These are phyloP conservation scores for Tauraco hartlaubi DNA, from an alignment of 2,797 vertebrate species.

Conservation along the genomic window DNA sequence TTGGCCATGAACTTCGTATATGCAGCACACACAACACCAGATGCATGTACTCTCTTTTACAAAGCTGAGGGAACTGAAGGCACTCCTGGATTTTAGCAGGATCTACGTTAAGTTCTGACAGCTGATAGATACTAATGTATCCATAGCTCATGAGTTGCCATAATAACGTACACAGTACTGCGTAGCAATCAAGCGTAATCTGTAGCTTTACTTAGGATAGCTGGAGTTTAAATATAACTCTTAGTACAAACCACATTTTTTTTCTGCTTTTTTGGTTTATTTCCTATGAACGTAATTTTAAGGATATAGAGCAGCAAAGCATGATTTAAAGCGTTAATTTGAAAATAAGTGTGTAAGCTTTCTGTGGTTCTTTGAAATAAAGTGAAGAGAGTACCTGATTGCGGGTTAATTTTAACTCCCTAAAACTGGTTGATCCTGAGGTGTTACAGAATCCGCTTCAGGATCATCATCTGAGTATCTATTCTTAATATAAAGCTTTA, in stretches of 20 bases:
- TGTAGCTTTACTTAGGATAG: background rate
- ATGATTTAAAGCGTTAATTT: background rate
- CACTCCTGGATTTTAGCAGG: background rate
- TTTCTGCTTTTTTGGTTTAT: background rate
- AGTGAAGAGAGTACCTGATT: background rate
- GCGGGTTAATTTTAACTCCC: background rate
- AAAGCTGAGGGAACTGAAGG: background rate
- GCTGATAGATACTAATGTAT: background rate
- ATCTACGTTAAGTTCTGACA: constrained; percentile 1
- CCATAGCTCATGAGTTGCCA: background rate
- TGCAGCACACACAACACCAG: background rate
- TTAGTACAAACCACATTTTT: background rate
- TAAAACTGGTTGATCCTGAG: background rate
- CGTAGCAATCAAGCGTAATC: background rate
- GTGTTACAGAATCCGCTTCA: background rate
- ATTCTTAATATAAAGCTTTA: background rate
- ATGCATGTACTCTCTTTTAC: background rate
- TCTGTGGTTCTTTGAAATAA: background rate
- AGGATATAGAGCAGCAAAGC: background rate
- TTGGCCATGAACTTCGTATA: constrained; percentile 18
- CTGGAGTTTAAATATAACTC: background rate
- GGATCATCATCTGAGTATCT: background rate
- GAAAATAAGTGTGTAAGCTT: background rate
- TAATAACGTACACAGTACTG: background rate
- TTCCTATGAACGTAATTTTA: background rate